Evolutionary conservation across 2,113 vertebrate species (phyloP).

Genomic region (Apodemus sylvaticus): DNA sequence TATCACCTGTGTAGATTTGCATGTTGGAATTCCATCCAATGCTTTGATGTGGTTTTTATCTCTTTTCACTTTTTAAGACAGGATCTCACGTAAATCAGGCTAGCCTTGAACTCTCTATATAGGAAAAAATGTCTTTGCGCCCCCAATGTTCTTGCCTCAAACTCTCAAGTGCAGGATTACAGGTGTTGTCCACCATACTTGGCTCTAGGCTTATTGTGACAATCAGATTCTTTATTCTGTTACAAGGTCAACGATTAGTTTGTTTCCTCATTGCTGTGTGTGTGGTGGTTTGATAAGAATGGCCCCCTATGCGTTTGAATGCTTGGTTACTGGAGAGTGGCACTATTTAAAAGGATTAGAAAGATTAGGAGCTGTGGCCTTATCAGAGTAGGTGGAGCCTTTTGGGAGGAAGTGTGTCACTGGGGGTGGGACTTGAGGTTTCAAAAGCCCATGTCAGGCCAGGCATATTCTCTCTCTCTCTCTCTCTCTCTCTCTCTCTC

Average conservation of each 20-base stretch:
- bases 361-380: not conserved
- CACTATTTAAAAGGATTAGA: not conserved
- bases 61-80: not conserved
- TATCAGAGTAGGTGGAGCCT: not conserved
- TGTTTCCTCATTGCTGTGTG: not conserved
- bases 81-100: not conserved
- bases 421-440: not conserved
- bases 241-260: not conserved
- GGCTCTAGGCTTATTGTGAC: not conserved
- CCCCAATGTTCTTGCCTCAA: not conserved
- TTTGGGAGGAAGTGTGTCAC: not conserved
- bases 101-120: not conserved
- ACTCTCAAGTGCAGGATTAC: not conserved
- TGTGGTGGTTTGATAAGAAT: not conserved
- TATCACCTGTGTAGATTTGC: not conserved
- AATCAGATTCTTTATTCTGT: not conserved
- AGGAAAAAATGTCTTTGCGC: not conserved
- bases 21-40: conserved; percentile 29
- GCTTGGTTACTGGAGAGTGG: too few relatives aligned
- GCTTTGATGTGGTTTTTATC: not conserved
- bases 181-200: not conserved
- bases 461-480: not conserved
- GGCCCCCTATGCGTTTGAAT: not conserved
- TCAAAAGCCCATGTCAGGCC: not conserved
- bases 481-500: not conserved